Conservation (phyloP, 2,888 invertebrate genomes). For the Dryadula phaetusa region DNA sequence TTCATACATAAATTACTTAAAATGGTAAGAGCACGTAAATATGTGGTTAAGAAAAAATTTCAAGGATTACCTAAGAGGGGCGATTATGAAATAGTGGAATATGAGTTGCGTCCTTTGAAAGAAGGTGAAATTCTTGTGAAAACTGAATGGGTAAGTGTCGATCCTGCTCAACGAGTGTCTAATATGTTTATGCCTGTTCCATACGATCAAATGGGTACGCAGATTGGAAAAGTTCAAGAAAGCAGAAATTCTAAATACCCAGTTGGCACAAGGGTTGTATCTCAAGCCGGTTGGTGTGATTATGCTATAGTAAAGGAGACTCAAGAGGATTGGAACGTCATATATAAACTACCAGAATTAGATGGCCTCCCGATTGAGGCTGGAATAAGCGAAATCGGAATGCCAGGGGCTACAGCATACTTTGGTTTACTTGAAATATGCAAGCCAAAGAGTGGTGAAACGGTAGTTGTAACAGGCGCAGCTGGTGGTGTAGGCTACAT, state of each 20-base stretch:
- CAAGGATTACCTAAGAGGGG: conserved; percentile 82
- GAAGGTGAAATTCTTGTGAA: conserved; percentile 77
- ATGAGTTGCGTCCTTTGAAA: conserved; percentile 83
- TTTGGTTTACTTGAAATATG: conserved; percentile 88
- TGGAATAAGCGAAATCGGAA: conserved; percentile 85
- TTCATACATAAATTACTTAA: background rate
- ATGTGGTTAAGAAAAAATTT: conserved; percentile 81
- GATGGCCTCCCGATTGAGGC: conserved; percentile 79
- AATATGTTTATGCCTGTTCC: conserved; percentile 45
- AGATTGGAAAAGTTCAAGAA: conserved; percentile 78
- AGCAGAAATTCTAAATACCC: conserved; percentile 85
- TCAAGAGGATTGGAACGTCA: background rate
- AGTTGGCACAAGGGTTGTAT: conserved; percentile 84
- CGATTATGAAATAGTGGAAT: conserved; percentile 85
- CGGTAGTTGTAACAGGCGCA: conserved; percentile 88
- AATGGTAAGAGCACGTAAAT: conserved; percentile 78
- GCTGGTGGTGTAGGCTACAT: conserved; percentile 90
- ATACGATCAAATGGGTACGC: conserved; percentile 54
- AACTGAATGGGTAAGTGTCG: conserved; percentile 59
- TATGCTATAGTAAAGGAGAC: conserved; percentile 60
- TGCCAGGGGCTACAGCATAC: conserved; percentile 89
- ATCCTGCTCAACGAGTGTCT: conserved; percentile 56
- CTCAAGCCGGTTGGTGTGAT: conserved; percentile 87
- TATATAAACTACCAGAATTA: conserved; percentile 79
- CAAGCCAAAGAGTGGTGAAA: conserved; percentile 87